Evolutionary conservation across 2,888 invertebrate genomes (phyloP), one percentile per base, ranked within the genome.

Genomic region (Cephus pygmeus): DNA sequence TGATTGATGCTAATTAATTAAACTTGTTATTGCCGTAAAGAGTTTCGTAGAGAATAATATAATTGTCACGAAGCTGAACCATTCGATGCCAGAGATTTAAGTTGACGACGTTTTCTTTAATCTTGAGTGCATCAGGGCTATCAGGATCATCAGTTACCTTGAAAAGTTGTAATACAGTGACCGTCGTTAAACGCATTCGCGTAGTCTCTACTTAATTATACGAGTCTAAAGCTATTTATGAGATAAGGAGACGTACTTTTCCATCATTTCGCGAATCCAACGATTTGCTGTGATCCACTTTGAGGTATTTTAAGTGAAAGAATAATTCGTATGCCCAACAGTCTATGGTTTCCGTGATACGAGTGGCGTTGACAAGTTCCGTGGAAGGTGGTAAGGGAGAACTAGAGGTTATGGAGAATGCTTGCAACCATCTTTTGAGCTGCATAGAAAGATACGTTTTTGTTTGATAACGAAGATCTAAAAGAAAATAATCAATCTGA

Each of bases 311-410:
- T 68, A 90, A 84, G 81, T 89, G 89, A 83, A 90, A 90, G 83
- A 87, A 90, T 56, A 89, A 80, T 80, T 90, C 90, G 84, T 90
- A 90, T 9, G 88, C 89, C 90, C 90, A 90, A 77, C 86, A 86
- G 80, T 90, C 90, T 79, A 90, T 88, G 73, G 87, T 89, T 79
- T 90, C 89, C 36, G 85, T 88, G 34, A 83, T 88, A 40, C 87
- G 85, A 36, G 83, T 87, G 11, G 88, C 88, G 78, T 87, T 85
- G 31, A 83, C 77, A 36, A 89, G 83, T 74, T 84, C 83, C 69
- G 74, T 76, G 75, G 84, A 80, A n/a, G 87, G 83, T 15, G 40
- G 15, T 1, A 40, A 15, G 12, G 85, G 78, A 34, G 81, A 73
- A 12, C 78, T 69, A 78, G 77, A 69, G 79, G 78, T 79, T 76